These are phyloP conservation scores for Varroa destructor DNA, from an alignment of 1,140 invertebrate species.

Conservation along the genomic window DNA sequence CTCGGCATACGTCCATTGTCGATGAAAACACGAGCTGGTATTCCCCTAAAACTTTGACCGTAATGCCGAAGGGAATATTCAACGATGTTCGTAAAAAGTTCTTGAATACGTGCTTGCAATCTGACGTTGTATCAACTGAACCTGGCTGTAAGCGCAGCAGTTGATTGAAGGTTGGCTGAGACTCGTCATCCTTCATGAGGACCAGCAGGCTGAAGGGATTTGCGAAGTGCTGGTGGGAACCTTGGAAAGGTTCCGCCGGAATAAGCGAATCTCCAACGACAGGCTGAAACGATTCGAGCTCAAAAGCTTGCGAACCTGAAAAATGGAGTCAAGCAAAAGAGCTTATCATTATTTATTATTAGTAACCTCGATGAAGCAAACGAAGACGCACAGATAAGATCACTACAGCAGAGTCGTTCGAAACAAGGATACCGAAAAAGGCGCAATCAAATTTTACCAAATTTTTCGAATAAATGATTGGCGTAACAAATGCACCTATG, in stretches of 20 bases:
- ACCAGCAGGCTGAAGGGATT: neutral
- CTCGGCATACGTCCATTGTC: neutral
- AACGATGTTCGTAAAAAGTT: neutral
- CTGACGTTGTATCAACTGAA: constrained; percentile 14
- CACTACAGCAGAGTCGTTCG: no score
- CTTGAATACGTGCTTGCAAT: constrained; percentile 21
- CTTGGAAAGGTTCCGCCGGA: constrained; percentile 18
- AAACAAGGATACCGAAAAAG: no score
- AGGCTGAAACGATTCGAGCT: constrained; percentile 18
- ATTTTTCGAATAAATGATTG: no score
- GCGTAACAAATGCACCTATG: no score
- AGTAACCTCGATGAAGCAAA: no score
- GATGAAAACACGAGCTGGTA: neutral
- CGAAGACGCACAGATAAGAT: no score
- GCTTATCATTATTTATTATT: no score
- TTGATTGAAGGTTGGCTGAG: neutral
- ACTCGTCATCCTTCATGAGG: constrained; percentile 24
- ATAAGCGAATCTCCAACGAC: constrained; percentile 18
- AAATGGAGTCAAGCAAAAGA: neutral
- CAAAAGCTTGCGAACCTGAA: constrained; percentile 26
- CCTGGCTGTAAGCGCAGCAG: constrained; percentile 17
- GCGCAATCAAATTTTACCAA: no score
- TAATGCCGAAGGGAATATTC: neutral
- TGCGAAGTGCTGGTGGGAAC: constrained; percentile 1
- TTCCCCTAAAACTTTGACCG: neutral